Evolutionary conservation across 2,888 invertebrate species (phyloP).

Genomic region (Molorchus minor): DNA sequence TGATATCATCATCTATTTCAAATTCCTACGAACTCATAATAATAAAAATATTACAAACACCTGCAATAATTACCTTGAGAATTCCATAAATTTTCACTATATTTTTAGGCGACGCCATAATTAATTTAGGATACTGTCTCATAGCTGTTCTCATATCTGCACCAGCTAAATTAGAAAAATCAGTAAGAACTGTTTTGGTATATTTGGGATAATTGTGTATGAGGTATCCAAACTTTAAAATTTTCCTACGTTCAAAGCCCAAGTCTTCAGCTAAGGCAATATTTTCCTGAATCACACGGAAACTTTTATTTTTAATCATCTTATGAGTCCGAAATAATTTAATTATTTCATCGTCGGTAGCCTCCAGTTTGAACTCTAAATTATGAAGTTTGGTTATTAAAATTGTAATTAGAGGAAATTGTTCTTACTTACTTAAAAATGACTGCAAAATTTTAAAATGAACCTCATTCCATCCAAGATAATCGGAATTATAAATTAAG

Average conservation of each 20-base stretch:
- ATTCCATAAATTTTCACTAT: conserved; percentile 67
- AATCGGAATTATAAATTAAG: conserved; percentile 14
- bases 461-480: conserved; percentile 51
- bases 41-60: background rate
- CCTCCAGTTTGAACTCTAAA: conserved; percentile 60
- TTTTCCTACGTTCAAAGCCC: conserved; percentile 65
- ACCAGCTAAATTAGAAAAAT: conserved; percentile 67
- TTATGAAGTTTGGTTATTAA: conserved; percentile 20
- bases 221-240: conserved; percentile 70
- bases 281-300: conserved; percentile 65
- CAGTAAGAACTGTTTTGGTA: conserved; percentile 66
- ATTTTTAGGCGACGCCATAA: conserved; percentile 68
- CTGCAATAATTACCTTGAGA: conserved; percentile 58
- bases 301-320: conserved; percentile 62
- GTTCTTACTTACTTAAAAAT: conserved; percentile 55
- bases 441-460: conserved; percentile 49
- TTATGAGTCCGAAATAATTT: conserved; percentile 58
- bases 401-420: conserved; percentile 4
- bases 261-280: conserved; percentile 68
- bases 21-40: conserved; percentile 61
- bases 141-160: conserved; percentile 67
- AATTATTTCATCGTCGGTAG: conserved; percentile 55
- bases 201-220: conserved; percentile 69
- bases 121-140: conserved; percentile 69
- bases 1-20: conserved; percentile 66